Base-by-base conservation (phyloP, 2,888 invertebrate species). In the Hydroisotoma schaefferi region DNA sequence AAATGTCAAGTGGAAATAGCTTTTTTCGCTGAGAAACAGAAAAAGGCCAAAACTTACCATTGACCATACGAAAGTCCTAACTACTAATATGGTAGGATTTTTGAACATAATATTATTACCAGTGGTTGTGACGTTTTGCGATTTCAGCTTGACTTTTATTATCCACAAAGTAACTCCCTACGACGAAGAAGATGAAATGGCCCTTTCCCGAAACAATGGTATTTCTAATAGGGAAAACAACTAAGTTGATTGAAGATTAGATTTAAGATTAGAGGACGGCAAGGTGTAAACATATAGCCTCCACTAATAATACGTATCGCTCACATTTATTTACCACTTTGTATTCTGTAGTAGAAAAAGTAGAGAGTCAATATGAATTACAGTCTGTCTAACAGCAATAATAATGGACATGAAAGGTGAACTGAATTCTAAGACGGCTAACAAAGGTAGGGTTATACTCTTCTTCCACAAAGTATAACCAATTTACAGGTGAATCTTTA, bases 181-280 rank as follows among this genome's bases (percentile, higher is more conserved):
- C 40, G 8, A 10, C 15, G 33, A 15, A 40, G 20, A 20, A 20
- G 40, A 40, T 40, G 40, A 10, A 40, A 5, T 20, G 40, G n/a
- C 40, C 40, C 40, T 15, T 40, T 40, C n/a, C 20, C 40, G n/a
- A 40, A 40, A 40, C 40, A 40, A 40, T 40, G 40, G 40, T 40
- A 18, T 20, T 40, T 15, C 20, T 20, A 40, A 40, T 40, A 20
- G 20, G 15, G 15, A 20, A 40, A 40, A 40, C 15, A 40, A 40
- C 40, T 40, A 40, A 10, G 40, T 40, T 40, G 40, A 40, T 40
- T 40, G 40, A 40, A 40, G 40, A 40, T 40, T 18, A 40, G 40
- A 40, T 40, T 40, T 40, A 40, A 15, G 40, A 40, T 40, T 40
- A 40, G 40, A 40, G 20, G 40, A 40, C 40, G 40, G 40, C 20